Base-by-base conservation (phyloP, 2,113 vertebrate genomes). In the Caretta caretta region DNA sequence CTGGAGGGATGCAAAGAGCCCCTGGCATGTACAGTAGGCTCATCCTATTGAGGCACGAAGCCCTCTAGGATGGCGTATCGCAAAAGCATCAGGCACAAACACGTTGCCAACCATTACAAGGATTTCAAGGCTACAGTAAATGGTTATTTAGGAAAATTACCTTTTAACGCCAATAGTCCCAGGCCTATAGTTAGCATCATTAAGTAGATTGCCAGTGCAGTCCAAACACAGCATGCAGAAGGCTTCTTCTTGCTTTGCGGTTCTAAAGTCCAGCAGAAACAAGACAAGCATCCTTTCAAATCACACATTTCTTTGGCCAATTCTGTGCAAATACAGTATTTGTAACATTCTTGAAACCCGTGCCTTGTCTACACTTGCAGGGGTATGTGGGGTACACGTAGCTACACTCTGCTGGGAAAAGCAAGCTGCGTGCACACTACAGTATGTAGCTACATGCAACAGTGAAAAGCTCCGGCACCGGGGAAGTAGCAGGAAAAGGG, bases 101-200 rank as follows among this genome's bases (percentile, higher is more conserved):
- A 38, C 10, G 9, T 38, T 72, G 65, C n/a, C n/a, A 72, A 22
- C 35, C 65, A 38, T 22, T 72, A n/a, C n/a, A 38, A 27, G 56
- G 50, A 24, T 49, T 81, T 49, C 42, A 6, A 76, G 78, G 83
- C 57, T 3, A 0, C 1, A 19, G 42, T 1, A 22, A 25, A 76
- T 24, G 80, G 31, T 12, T 51, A 38, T 1, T 16, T 53, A 50
- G 59, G 69, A 2, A 1, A 49, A 0, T 98, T 98, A 98, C 98
- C 98, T 98, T 97, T 65, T 72, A 97, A 42, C 0, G 31, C 12
- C 96, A 98, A 90, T 78, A 98, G 25, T 20, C 54, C 97, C 25
- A 97, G 65, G 3, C 92, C 86, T 0, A 2, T 86, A 0, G 97
- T 98, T 87, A 98, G 96, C 95, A 98, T 83, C 56, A 98, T 83